phyloP scores from a whole-genome alignment of 2,113 vertebrate genomes.

The Seriola dumerili region DNA sequence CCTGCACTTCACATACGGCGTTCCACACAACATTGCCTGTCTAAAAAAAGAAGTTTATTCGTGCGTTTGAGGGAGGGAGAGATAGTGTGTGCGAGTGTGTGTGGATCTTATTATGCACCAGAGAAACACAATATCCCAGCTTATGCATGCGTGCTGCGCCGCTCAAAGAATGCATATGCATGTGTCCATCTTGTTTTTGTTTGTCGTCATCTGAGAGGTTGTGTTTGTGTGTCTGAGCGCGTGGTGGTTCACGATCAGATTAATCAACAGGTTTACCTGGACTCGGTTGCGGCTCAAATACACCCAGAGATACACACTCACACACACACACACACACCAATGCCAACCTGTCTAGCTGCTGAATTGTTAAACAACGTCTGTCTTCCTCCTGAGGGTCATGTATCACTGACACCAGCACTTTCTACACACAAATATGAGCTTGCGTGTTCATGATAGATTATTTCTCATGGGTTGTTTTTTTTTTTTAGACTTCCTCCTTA shows the following conservation, averaged over 20 bases:
- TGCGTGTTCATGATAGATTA: not conserved
- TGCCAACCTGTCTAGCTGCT: conserved; percentile 32
- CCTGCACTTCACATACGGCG: conserved; percentile 46
- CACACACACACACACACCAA: not conserved
- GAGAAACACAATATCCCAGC: conserved; percentile 27
- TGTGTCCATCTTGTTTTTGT: conserved; percentile 28
- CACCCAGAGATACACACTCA: conserved; percentile 5
- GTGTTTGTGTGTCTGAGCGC: conserved; percentile 15
- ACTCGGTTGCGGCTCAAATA: conserved; percentile 34
- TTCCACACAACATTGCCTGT: conserved; percentile 27
- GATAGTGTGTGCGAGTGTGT: not conserved
- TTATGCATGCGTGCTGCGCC: conserved; percentile 16
- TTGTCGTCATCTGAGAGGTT: conserved; percentile 44
- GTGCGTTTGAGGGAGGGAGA: conserved; percentile 5
- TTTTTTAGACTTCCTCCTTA: conserved; percentile 13
- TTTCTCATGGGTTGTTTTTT: not conserved
- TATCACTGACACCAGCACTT: not conserved
- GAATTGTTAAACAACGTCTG: conserved; percentile 46
- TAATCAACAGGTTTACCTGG: conserved; percentile 37
- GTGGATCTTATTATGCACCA: conserved; percentile 29
- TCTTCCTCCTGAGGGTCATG: not conserved
- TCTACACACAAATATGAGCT: not conserved
- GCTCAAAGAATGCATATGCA: conserved; percentile 47
- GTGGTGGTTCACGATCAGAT: conserved; percentile 25
- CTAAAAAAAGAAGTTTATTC: conserved; percentile 11